Conservation (phyloP, 2,888 invertebrate species). For the Trimorus sp. region DNA sequence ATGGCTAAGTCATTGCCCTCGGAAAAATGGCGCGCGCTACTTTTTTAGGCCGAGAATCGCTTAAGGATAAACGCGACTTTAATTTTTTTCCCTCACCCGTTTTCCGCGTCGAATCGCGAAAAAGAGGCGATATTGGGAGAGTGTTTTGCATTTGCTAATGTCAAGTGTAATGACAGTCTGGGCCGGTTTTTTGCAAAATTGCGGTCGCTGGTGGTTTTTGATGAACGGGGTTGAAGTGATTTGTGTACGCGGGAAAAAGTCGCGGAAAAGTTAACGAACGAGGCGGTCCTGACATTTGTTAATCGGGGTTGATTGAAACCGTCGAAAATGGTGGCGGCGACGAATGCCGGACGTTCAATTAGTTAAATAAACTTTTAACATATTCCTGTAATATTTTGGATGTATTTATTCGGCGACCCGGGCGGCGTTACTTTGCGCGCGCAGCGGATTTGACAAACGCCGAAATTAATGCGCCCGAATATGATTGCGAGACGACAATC, state of each 20-base stretch:
- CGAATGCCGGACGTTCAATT: conserved; percentile 17
- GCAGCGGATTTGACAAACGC: conserved; percentile 38
- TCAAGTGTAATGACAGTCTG: no score
- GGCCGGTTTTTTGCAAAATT: no score
- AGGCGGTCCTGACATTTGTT: no score
- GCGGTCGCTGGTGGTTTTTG: conserved; percentile 11
- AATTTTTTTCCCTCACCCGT: conserved; percentile 18
- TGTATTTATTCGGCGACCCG: conserved; percentile 15
- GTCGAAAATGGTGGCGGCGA: no score
- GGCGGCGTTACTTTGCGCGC: conserved; percentile 16
- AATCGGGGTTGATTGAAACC: no score
- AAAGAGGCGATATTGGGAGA: neutral
- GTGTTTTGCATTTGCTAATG: no score
- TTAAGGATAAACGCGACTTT: conserved; percentile 45
- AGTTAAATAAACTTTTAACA: conserved; percentile 33
- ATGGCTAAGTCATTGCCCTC: conserved; percentile 73
- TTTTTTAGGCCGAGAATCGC: conserved; percentile 51
- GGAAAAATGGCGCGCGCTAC: conserved; percentile 69
- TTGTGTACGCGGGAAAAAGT: no score
- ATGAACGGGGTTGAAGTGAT: neutral
- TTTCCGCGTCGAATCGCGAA: neutral
- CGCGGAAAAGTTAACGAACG: no score
- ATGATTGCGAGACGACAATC: conserved; percentile 35
- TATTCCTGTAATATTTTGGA: conserved; percentile 22
- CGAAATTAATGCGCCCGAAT: conserved; percentile 39